Base-by-base conservation (phyloP, 1,140 invertebrate species). In the Papilio machaon region DNA sequence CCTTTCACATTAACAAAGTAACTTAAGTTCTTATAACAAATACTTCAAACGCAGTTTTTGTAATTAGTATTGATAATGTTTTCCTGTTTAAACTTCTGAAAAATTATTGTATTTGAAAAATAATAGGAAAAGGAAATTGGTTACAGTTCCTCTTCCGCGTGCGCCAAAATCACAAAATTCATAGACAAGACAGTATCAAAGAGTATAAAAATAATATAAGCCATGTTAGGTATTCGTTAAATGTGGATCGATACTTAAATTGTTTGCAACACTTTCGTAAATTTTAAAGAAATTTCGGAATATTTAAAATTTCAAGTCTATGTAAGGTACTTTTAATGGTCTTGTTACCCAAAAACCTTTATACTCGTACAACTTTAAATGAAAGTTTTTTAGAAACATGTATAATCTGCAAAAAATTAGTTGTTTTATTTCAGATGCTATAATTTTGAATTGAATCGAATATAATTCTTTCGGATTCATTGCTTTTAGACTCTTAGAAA, bases 91-190 rank as follows among this genome's bases (percentile, higher is more conserved):
- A 83, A 60, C 43, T 73, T 70, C 7, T 49, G 67, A 64, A 84
- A 43, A 85, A 83, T 84, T 77, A 85, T 83, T 84, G 82, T 83
- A 87, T 90, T 91, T 91, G 89, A 90, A 92, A 91, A 89, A 87
- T 88, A 87, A 85, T 85, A 92, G 91, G 91, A 92, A 92, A 92
- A 92, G 91, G 91, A 92, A 92, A 92, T 89, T 86, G 87, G 86
- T 86, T 91, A 79, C 82, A 87, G 77, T 79, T 85, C 88, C 87
- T 92, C 90, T 90, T 91, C 92, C 92, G 92, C 92, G 92, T 92
- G 92, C 92, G 90, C 87, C 86, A 88, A 89, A 88, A 82, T 79
- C 77, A 80, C 73, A 85, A 82, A 30, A 84, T 79, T 75, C 81
- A 86, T 82, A 81, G 81, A 84, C 82, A 83, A 80, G 46, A 38